Evolutionary conservation across 1,140 invertebrate genomes (phyloP).

Genomic region (Contarinia nasturtii): DNA sequence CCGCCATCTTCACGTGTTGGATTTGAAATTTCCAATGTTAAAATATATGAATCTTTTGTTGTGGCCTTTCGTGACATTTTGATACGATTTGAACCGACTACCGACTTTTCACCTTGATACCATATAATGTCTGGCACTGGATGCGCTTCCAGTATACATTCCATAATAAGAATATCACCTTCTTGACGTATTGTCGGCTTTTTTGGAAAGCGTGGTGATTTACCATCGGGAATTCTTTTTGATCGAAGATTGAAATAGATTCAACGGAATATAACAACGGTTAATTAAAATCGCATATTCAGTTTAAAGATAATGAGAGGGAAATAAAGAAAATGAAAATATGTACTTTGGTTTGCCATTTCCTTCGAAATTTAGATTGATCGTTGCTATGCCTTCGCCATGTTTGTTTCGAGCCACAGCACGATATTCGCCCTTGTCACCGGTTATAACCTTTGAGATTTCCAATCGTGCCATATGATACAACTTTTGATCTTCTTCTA

Average conservation of each 20-base stretch:
- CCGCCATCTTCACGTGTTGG: conserved; percentile 90
- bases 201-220: conserved; percentile 89
- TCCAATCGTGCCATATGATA: conserved; percentile 75
- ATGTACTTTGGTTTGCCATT: conserved; percentile 57
- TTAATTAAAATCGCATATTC: neutral
- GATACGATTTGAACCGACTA: conserved; percentile 60
- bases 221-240: conserved; percentile 79
- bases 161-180: conserved; percentile 84
- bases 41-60: conserved; percentile 74
- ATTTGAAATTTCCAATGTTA: conserved; percentile 82
- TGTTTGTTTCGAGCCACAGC: conserved; percentile 80
- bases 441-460: conserved; percentile 62
- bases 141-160: conserved; percentile 86
- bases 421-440: conserved; percentile 83
- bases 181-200: conserved; percentile 93
- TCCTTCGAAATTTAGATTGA: conserved; percentile 89
- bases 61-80: conserved; percentile 70
- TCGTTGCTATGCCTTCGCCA: conserved; percentile 81
- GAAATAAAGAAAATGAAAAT: neutral
- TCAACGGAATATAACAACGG: conserved; percentile 3
- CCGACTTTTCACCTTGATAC: conserved; percentile 74
- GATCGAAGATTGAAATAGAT: conserved; percentile 8
- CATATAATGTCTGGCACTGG: conserved; percentile 89
- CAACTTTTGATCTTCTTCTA: conserved; percentile 69
- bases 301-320: neutral